Conservation (phyloP, 2,113 vertebrate species). For the Pampusana beccarii region DNA sequence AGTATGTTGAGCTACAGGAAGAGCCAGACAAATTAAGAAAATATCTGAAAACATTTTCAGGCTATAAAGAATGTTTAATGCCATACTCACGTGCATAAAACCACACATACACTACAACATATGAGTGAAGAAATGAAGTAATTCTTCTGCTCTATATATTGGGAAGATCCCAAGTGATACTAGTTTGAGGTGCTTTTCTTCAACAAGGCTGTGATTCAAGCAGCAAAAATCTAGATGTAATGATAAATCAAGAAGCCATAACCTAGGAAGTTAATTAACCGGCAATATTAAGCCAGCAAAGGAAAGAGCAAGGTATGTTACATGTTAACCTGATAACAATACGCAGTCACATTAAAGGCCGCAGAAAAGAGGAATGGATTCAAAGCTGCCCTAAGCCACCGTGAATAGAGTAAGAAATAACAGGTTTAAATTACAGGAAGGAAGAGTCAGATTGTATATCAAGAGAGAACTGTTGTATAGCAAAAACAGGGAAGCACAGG, state of each 20-base stretch:
- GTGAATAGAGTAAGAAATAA: background rate
- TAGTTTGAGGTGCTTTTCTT: background rate
- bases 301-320: background rate
- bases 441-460: background rate
- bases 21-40: background rate
- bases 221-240: background rate
- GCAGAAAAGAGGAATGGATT: background rate
- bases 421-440: slow-evolving; percentile 15
- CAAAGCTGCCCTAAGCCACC: background rate
- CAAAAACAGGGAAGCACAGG: background rate
- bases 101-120: background rate
- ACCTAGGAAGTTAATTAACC: slow-evolving; percentile 35
- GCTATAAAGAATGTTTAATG: background rate
- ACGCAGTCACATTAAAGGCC: background rate
- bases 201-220: background rate
- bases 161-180: background rate
- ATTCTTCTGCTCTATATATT: background rate
- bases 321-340: slow-evolving; percentile 2
- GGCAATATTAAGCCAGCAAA: background rate
- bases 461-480: background rate
- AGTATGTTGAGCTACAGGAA: background rate
- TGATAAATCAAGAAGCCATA: slow-evolving; percentile 28
- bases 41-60: background rate
- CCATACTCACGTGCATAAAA: background rate
- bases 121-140: background rate